A percentile compares a stretch with the other conserved stretches of the same genome.
Conservation (phyloP, 1,140 invertebrate genomes). For the Drosophila mauritiana region DNA sequence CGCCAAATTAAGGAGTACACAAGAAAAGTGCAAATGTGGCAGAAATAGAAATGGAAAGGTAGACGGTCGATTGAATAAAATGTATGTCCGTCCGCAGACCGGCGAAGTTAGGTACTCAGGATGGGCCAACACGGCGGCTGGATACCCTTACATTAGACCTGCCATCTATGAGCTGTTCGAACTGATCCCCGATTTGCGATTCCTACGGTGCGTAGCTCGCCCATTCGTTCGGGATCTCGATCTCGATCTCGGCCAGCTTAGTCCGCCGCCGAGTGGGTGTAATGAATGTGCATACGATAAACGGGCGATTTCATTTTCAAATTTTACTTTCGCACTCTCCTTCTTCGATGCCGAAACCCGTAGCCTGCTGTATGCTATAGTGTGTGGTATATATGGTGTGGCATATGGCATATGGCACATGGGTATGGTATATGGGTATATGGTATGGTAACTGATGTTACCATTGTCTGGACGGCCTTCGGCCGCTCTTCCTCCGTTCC, state of each 20-base stretch:
- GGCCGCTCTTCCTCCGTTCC: slow-evolving; percentile 6
- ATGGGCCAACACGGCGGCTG: background rate
- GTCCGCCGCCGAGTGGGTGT: slow-evolving; percentile 6
- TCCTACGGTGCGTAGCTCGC: background rate
- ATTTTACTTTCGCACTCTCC: slow-evolving; percentile 22
- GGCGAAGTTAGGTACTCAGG: background rate
- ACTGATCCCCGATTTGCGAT: too few species aligned
- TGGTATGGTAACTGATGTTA: slow-evolving; percentile 7
- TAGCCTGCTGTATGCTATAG: too few species aligned
- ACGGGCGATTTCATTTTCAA: slow-evolving; percentile 40
- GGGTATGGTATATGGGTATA: background rate
- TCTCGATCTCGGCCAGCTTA: background rate
- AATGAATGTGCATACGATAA: slow-evolving; percentile 55
- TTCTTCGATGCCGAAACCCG: background rate
- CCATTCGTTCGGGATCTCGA: too few species aligned
- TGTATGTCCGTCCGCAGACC: background rate
- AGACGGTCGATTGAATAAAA: slow-evolving; percentile 7
- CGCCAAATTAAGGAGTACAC: slow-evolving; percentile 1
- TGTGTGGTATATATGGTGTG: too few species aligned
- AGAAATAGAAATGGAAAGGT: slow-evolving; percentile 14
- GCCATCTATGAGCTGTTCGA: too few species aligned
- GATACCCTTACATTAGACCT: slow-evolving; percentile 1
- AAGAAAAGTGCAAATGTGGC: slow-evolving; percentile 13
- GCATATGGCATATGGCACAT: too few species aligned
- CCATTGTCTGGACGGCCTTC: slow-evolving; percentile 9